Base-by-base conservation (phyloP, 2,888 invertebrate genomes). In the Labia minor region DNA sequence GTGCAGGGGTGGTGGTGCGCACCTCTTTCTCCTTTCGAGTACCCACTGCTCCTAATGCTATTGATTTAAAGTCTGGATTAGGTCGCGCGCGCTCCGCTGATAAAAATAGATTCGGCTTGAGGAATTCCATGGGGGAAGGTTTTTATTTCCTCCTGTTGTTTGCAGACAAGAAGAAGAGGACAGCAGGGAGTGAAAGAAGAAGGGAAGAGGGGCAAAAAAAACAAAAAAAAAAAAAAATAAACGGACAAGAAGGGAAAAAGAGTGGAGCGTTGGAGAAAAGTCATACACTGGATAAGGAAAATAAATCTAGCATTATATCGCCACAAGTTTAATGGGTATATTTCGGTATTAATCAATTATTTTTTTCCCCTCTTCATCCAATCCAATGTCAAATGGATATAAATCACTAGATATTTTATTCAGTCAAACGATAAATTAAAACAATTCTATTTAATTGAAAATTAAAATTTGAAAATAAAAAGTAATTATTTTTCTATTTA, bases 11-110 rank as follows among this genome's bases (percentile, higher is more conserved):
- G 49, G 3, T 49, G 49, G 49, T 4, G 16, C 49, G 16, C 49
- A 49, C 49, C 49, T 14, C 49, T 49, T 49, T 49, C 49, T 49
- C 49, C n/a, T 49, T 14, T 49, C 49, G 49, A 49, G 49, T 49
- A 49, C 49, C 49, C 49, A 49, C 49, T 49, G 49, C 49, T 49
- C 49, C 49, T 49, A 49, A 49, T 49, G 49, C 49, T 49, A 49
- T 49, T 49, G 49, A 49, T 49, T 49, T 49, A 49, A 49, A 49
- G 49, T 49, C 49, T 49, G 49, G 49, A 49, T 49, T 49, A 49
- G 49, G 49, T 49, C 49, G 49, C 49, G 49, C 49, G 49, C 49
- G 49, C 49, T 49, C 49, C 49, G 49, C 49, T 49, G 49, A 49
- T 49, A 49, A 49, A 49, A 49, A 49, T 49, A 49, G 49, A 49